phyloP scores from a whole-genome alignment of 2,113 vertebrate genomes.

The Halichoeres trimaculatus region DNA sequence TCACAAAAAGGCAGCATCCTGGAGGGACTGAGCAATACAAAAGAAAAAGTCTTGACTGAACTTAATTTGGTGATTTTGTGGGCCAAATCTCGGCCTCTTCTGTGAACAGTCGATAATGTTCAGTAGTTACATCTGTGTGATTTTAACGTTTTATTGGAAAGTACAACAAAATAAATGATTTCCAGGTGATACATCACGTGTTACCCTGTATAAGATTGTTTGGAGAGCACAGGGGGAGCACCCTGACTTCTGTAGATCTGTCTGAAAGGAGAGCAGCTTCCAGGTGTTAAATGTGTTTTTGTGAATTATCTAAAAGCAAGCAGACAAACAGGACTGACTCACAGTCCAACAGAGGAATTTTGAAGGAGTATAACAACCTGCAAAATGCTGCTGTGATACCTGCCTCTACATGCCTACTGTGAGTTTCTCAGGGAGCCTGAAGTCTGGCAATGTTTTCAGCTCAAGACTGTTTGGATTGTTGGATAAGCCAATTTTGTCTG shows the following conservation, averaged over 20 bases:
- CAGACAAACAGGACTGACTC: background rate
- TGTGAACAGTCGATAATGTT: too few relatives aligned
- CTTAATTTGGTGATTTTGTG: too few relatives aligned
- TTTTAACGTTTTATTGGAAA: too few relatives aligned
- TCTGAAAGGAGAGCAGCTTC: background rate
- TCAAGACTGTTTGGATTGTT: slow-evolving; percentile 8
- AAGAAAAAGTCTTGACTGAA: too few relatives aligned
- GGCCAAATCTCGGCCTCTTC: too few relatives aligned
- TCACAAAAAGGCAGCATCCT: too few relatives aligned
- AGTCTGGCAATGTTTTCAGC: slow-evolving; percentile 28
- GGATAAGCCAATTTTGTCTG: slow-evolving; percentile 1
- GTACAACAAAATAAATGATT: background rate
- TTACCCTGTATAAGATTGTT: background rate
- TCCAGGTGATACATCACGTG: background rate
- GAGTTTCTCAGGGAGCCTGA: slow-evolving; percentile 26
- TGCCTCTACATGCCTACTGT: slow-evolving; percentile 12
- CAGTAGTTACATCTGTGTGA: too few relatives aligned
- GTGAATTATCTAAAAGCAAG: slow-evolving; percentile 19
- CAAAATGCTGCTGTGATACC: background rate
- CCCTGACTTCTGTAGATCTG: background rate
- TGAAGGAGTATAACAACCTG: slow-evolving; percentile 18
- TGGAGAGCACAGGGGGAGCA: background rate
- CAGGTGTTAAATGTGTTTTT: slow-evolving; percentile 5
- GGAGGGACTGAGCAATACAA: too few relatives aligned
- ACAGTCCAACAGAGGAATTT: slow-evolving; percentile 6